These are phyloP conservation scores for Tetraneura akinire DNA, from an alignment of 1,140 invertebrate species.

Conservation along the genomic window DNA sequence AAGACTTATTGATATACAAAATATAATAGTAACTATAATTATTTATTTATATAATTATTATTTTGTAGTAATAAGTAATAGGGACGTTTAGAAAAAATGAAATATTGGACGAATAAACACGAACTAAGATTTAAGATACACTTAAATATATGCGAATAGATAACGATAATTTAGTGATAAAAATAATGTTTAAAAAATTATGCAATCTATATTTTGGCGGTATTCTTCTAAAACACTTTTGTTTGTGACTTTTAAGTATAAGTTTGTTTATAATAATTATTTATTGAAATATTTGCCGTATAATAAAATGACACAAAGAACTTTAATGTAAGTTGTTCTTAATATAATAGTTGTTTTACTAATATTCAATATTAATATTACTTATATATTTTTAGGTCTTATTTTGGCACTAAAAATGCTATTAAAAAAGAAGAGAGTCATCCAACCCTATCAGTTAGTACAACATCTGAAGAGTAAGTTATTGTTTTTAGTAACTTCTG, in stretches of 20 bases:
- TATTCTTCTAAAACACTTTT: slow-evolving; percentile 6
- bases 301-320: slow-evolving; percentile 37
- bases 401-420: slow-evolving; percentile 18
- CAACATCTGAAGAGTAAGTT: slow-evolving; percentile 20
- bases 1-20: too few relatives aligned
- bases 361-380: neutral
- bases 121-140: too few relatives aligned
- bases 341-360: neutral
- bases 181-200: neutral
- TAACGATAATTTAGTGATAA: slow-evolving; percentile 30
- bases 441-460: neutral
- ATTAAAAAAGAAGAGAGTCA: slow-evolving; percentile 11
- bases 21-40: too few relatives aligned
- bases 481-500: neutral
- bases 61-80: too few relatives aligned
- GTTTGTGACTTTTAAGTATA: neutral
- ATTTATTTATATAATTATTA: too few relatives aligned
- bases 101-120: too few relatives aligned
- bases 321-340: slow-evolving; percentile 33
- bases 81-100: too few relatives aligned
- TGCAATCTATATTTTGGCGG: slow-evolving; percentile 43
- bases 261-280: neutral
- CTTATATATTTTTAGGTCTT: neutral
- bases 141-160: too few relatives aligned
- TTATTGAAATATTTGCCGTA: too few relatives aligned